A percentile compares a stretch with the other conserved stretches of the same genome.
phyloP scores from a whole-genome alignment of 2,113 vertebrate genomes.

The Catharus fuscescens region DNA sequence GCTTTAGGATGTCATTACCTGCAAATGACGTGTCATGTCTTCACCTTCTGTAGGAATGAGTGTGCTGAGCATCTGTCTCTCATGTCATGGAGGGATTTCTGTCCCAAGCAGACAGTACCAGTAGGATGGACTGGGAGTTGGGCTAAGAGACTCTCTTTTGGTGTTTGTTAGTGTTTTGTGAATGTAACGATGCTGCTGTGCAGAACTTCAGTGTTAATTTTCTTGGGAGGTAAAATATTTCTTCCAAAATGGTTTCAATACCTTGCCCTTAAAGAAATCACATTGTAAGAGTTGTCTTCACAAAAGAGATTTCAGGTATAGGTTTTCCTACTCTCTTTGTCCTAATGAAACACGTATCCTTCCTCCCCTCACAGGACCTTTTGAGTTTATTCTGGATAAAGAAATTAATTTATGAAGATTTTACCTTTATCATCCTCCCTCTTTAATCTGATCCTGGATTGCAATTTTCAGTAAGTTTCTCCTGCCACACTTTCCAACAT shows the following conservation, averaged over 20 bases:
- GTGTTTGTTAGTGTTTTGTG: neutral
- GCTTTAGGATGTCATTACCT: neutral
- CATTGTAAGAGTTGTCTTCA: neutral
- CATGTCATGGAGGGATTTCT: neutral
- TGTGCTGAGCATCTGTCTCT: neutral
- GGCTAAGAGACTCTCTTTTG: neutral
- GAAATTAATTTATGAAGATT: neutral
- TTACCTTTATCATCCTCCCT: neutral
- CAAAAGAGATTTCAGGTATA: neutral
- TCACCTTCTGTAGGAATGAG: neutral
- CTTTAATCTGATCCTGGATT: conserved; percentile 33
- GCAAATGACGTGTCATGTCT: neutral
- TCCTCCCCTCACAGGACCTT: conserved; percentile 11
- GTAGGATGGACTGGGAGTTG: neutral
- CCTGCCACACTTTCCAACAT: neutral
- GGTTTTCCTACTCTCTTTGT: neutral
- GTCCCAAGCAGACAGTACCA: neutral
- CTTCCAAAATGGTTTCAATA: neutral
- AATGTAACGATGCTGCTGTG: neutral
- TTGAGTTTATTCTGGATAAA: conserved; percentile 44
- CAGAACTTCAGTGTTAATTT: neutral
- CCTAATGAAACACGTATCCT: neutral
- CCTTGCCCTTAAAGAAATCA: neutral
- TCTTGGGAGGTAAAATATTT: neutral
- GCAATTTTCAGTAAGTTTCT: conserved; percentile 31